phyloP scores from a whole-genome alignment of 2,113 vertebrate genomes.

The Gila orcuttii region DNA sequence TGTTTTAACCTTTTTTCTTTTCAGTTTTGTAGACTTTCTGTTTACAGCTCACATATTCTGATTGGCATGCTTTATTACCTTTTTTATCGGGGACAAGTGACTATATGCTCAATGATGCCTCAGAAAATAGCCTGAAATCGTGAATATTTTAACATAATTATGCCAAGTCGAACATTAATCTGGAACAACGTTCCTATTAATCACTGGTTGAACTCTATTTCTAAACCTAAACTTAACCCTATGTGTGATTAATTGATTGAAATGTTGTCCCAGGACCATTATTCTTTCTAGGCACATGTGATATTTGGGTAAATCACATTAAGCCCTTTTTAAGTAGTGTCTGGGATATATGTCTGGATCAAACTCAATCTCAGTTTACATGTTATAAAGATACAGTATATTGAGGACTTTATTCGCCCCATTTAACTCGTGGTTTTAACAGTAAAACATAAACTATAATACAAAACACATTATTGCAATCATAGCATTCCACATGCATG shows the following conservation, averaged over 20 bases:
- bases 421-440: neutral
- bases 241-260: conserved; percentile 25
- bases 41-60: neutral
- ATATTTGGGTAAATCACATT: neutral
- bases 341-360: conserved; percentile 4
- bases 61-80: neutral
- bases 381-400: neutral
- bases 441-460: neutral
- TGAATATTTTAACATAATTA: neutral
- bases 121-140: neutral
- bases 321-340: neutral
- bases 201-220: neutral
- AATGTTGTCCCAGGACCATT: neutral
- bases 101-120: neutral
- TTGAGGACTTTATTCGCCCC: neutral
- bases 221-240: neutral
- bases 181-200: neutral
- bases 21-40: neutral
- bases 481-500: neutral
- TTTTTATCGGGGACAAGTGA: neutral
- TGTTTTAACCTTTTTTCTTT: neutral
- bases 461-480: neutral
- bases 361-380: neutral
- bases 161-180: neutral
- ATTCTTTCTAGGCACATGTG: neutral